Evolutionary conservation across 2,113 vertebrate genomes (phyloP).

Genomic region (Progne subis): DNA sequence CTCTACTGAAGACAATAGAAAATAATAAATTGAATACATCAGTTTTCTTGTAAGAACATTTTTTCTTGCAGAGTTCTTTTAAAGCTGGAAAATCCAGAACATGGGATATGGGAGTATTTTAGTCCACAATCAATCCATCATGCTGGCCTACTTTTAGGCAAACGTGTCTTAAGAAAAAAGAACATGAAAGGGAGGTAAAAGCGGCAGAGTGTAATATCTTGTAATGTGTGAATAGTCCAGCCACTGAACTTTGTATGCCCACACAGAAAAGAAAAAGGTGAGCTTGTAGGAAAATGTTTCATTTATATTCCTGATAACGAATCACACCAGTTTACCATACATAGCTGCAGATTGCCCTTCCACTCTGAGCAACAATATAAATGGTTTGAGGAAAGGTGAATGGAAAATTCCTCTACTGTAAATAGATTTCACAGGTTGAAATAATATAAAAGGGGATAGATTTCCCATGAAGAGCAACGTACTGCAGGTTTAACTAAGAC

Average conservation of each 20-base stretch:
- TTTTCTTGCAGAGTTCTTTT: not conserved
- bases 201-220: not conserved
- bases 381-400: not conserved
- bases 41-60: not conserved
- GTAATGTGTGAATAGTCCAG: not conserved
- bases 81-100: slow-evolving; percentile 22
- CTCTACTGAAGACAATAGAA: not conserved
- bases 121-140: slow-evolving; percentile 36
- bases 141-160: slow-evolving; percentile 30
- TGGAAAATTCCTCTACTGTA: slow-evolving; percentile 1
- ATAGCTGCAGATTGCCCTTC: not conserved
- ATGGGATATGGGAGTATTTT: slow-evolving; percentile 19
- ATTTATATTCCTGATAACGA: not conserved
- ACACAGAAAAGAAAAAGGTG: not conserved
- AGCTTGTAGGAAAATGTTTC: not conserved
- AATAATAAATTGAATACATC: not conserved
- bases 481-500: not conserved
- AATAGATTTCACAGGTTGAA: slow-evolving; percentile 31
- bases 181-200: slow-evolving; percentile 39
- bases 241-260: not conserved
- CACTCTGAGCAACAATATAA: not conserved
- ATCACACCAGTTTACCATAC: not conserved
- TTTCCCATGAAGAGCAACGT: not conserved
- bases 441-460: not conserved
- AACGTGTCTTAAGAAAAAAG: not conserved